Evolutionary conservation across 2,888 invertebrate species (phyloP), one percentile per base, ranked within the genome.

Genomic region (Dicyrtoma fusca): DNA sequence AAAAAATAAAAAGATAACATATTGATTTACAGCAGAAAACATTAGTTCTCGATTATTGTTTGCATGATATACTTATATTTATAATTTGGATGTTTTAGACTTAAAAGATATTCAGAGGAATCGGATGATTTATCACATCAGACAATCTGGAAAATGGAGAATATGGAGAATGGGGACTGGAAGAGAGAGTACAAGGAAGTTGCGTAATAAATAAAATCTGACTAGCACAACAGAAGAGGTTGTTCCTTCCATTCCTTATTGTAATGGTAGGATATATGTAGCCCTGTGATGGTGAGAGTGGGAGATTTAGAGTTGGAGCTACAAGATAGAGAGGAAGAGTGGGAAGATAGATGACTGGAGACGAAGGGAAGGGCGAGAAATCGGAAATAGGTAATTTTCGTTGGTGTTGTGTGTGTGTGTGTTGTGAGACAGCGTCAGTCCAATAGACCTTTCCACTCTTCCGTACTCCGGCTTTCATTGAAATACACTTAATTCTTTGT

Each of bases 341-440:
- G 47, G 64, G 51, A 61, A 69, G 69, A 69, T 51, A 57, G 69
- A 71, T 70, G 70, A 71, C 71, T 68, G 62, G 61, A 55, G 68
- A 64, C 69, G 59, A 69, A 64, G 69, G 57, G 73, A 70, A 71
- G 74, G 75, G 76, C 74, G 77, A 77, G 69, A 76, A 76, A 79
- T 77, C 78, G 79, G 79, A 79, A 79, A 77, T 79, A 74, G 77
- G 78, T 78, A 78, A 79, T 79, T 79, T 79, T 75, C 69, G 74
- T 76, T 66, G 26, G 45, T 74, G 74, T 74, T 71, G 5, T 53
- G 8, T 51, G 51, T 51, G 4, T 10, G 51, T 51, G n/a, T 51
- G 53, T 53, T 11, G 55, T 55, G 21, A 23, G 55, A 34, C 34
- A 70, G 64, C 71, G 14, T 47, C 55, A 45, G 69, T 25, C 57